Conservation (phyloP, 1,140 invertebrate genomes). For the Drosophila pruinosa region DNA sequence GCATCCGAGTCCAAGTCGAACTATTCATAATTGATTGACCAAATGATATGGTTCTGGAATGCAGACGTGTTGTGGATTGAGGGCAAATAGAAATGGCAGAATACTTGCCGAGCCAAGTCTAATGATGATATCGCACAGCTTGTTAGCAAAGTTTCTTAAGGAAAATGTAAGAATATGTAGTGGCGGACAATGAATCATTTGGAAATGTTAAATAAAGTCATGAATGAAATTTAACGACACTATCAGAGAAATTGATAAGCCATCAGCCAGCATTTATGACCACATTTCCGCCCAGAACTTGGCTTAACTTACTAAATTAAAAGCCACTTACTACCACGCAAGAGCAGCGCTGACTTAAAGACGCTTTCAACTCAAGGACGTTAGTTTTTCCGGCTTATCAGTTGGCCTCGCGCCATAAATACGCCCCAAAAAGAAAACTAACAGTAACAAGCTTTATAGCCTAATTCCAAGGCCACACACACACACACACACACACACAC, state of each 20-base stretch:
- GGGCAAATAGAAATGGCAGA: slow-evolving; percentile 5
- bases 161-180: too few relatives aligned
- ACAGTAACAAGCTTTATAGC: slow-evolving; percentile 25
- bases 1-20: slow-evolving; percentile 12
- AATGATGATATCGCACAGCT: not conserved
- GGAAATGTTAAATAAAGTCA: not conserved
- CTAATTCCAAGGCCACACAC: slow-evolving; percentile 49
- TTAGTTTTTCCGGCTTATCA: slow-evolving; percentile 26
- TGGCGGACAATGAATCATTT: not conserved
- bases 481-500: not conserved
- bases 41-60: slow-evolving; percentile 63
- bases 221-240: not conserved
- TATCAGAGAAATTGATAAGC: not conserved
- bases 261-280: not conserved
- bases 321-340: slow-evolving; percentile 1
- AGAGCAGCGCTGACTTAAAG: slow-evolving; percentile 17
- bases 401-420: slow-evolving; percentile 11
- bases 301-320: slow-evolving; percentile 11
- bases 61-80: slow-evolving; percentile 32
- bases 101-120: not conserved
- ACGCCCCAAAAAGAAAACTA: slow-evolving; percentile 11
- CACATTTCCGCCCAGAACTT: not conserved
- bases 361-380: slow-evolving; percentile 2
- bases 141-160: slow-evolving; percentile 7
- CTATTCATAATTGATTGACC: slow-evolving; percentile 63